phyloP scores from a whole-genome alignment of 2,797 vertebrate genomes.

The Hipposideros larvatus region DNA sequence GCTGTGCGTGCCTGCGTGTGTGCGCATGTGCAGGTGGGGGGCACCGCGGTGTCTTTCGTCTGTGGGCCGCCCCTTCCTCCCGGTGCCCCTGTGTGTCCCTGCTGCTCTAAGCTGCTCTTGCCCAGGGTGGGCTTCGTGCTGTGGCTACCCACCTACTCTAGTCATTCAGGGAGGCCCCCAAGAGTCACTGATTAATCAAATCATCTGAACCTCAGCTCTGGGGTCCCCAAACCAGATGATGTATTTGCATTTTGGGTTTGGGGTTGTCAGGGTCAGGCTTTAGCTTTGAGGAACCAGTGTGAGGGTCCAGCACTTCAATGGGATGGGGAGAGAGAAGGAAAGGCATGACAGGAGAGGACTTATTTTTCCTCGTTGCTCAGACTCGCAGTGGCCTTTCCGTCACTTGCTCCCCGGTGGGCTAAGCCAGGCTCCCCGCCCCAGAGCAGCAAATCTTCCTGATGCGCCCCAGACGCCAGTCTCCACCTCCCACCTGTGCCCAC shows the following conservation, averaged over 20 bases:
- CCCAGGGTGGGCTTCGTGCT: not conserved
- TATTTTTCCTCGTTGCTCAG: not conserved
- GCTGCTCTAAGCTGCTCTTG: not conserved
- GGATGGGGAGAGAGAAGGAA: not conserved
- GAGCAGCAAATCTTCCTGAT: not conserved
- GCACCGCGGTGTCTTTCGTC: not conserved
- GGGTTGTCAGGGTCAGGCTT: not conserved
- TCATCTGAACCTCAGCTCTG: not conserved
- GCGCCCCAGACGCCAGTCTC: not conserved
- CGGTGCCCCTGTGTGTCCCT: not conserved
- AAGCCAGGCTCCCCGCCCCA: not conserved
- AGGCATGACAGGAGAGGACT: not conserved
- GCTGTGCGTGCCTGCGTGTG: not conserved
- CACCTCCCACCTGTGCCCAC: not conserved
- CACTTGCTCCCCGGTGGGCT: not conserved
- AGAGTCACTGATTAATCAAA: too few species aligned
- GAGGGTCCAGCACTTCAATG: not conserved
- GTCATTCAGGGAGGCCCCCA: not conserved
- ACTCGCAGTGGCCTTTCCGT: not conserved
- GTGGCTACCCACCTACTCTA: too few species aligned
- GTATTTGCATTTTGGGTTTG: not conserved
- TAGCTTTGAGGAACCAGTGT: not conserved
- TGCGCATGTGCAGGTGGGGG: fast-evolving
- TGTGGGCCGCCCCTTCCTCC: not conserved
- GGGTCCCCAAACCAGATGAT: not conserved